These are phyloP conservation scores for Anoplophora glabripennis DNA, from an alignment of 1,140 invertebrate genomes.

Conservation along the genomic window DNA sequence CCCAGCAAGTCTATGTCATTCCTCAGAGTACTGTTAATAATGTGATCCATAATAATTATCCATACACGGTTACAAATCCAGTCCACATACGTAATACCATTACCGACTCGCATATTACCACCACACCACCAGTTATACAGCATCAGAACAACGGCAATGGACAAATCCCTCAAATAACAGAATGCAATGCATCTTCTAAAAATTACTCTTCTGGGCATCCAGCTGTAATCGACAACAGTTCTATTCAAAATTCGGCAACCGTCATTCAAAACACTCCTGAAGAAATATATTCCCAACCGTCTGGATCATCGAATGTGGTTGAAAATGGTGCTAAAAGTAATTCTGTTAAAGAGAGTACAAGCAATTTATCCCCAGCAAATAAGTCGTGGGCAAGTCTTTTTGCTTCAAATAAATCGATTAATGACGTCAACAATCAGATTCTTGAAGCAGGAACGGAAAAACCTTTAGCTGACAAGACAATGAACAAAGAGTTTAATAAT, in stretches of 20 bases:
- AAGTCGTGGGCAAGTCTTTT: constrained; percentile 48
- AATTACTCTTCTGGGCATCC: neutral
- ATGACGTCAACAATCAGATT: neutral
- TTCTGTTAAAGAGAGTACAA: neutral
- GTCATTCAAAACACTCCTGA: constrained; percentile 19
- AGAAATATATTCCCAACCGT: constrained; percentile 12
- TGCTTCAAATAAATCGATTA: constrained; percentile 23
- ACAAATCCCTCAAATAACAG: neutral
- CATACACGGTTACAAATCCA: neutral
- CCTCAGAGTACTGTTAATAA: neutral
- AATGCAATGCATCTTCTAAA: neutral
- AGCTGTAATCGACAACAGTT: neutral
- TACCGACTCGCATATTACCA: neutral
- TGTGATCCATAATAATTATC: neutral
- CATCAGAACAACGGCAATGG: neutral
- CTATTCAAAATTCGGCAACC: neutral
- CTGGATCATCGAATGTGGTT: constrained; percentile 13
- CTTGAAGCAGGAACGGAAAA: constrained; percentile 12
- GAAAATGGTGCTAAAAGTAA: constrained; percentile 14
- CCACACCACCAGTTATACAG: neutral
- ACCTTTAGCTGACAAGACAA: constrained; percentile 15
- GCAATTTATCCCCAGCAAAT: constrained; percentile 3
- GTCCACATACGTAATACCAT: neutral
- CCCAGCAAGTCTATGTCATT: constrained; percentile 5
- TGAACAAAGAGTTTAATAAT: constrained; percentile 28